phyloP scores from a whole-genome alignment of 2,797 vertebrate genomes.

The Crax fasciolata region DNA sequence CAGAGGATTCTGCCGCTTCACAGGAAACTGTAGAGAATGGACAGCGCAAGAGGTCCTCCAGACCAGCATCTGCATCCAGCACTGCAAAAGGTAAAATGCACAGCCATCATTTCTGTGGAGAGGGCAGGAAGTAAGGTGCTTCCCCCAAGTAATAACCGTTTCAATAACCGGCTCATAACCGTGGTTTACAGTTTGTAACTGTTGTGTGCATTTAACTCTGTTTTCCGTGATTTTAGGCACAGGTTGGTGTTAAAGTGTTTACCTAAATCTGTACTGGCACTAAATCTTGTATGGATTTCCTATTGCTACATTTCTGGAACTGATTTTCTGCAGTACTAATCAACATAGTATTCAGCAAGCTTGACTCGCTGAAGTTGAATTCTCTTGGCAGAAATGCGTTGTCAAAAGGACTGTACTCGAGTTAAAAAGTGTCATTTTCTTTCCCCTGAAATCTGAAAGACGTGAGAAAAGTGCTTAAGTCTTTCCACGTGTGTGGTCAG shows the following conservation, averaged over 20 bases:
- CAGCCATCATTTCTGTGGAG: not conserved
- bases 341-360: not conserved
- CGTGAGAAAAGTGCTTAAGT: not conserved
- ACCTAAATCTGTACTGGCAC: not conserved
- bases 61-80: conserved; percentile 88
- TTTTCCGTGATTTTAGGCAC: not conserved
- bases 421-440: not conserved
- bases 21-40: conserved; percentile 91
- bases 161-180: not conserved
- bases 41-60: conserved; percentile 92
- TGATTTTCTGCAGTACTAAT: not conserved
- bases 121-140: not conserved
- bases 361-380: not conserved
- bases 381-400: not conserved
- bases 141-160: not conserved
- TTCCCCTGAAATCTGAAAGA: conserved; percentile 11
- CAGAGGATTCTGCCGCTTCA: conserved; percentile 90
- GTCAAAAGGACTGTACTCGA: conserved; percentile 18
- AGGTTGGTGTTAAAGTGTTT: not conserved
- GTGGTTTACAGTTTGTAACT: not conserved
- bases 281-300: not conserved
- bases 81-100: conserved; percentile 84
- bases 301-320: not conserved
- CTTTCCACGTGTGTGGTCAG: not conserved
- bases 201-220: not conserved